Evolutionary conservation across 2,113 vertebrate species (phyloP).

Genomic region (Montifringilla adamsi): DNA sequence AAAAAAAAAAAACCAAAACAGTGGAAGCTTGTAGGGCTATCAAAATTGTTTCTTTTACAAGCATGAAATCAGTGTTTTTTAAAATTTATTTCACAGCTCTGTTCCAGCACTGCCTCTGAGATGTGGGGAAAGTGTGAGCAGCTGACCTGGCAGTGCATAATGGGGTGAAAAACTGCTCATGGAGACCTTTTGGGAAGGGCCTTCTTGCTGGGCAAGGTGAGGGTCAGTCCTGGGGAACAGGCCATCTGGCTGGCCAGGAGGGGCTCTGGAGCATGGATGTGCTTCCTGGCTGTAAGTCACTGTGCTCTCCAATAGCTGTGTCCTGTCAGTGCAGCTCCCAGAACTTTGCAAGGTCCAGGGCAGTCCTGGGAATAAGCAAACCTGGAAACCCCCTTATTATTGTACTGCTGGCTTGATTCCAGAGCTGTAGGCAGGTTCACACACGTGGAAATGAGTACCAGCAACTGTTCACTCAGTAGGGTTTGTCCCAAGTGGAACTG

Average conservation of each 20-base stretch:
- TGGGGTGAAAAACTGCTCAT: neutral
- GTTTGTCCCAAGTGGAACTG: neutral
- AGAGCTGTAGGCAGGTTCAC: neutral
- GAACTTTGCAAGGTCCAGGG: neutral
- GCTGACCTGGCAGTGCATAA: neutral
- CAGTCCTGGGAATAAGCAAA: neutral
- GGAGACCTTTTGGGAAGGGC: neutral
- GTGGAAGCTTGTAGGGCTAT: neutral
- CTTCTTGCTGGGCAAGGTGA: no score
- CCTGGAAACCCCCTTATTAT: neutral
- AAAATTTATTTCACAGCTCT: neutral
- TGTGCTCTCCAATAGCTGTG: neutral
- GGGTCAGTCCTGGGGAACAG: neutral
- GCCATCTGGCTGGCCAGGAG: neutral
- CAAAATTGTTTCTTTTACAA: neutral
- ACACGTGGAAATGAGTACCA: accelerated
- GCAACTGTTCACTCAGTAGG: neutral
- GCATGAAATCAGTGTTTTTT: neutral
- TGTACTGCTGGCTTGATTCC: neutral
- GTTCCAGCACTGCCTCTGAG: neutral
- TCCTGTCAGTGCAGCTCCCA: neutral
- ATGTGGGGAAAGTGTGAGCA: neutral
- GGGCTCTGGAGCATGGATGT: neutral
- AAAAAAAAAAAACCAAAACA: neutral
- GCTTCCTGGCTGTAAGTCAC: neutral